Evolutionary conservation across 2,113 vertebrate genomes (phyloP).

Genomic region (Ceyx margarethae): DNA sequence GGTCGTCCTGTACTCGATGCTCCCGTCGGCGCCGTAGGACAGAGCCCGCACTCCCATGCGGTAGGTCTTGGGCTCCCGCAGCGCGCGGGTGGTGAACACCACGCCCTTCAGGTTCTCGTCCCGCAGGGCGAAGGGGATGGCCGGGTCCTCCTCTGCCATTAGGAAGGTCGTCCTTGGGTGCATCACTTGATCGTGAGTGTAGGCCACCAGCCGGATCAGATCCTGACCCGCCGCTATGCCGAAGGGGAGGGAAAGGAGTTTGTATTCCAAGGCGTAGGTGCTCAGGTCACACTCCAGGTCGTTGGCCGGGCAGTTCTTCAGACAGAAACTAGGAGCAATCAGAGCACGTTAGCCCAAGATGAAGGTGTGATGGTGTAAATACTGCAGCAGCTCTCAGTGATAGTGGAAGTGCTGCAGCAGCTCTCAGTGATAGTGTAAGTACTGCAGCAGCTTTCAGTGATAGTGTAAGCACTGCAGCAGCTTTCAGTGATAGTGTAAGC

Average conservation of each 20-base stretch:
- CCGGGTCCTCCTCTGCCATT: constrained; percentile 80
- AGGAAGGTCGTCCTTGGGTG: constrained; percentile 92
- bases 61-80: constrained; percentile 87
- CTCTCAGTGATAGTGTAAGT: neutral
- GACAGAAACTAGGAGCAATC: constrained; percentile 83
- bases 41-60: constrained; percentile 91
- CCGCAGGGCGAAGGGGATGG: constrained; percentile 87
- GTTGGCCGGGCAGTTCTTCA: constrained; percentile 90
- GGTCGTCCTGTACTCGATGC: constrained; percentile 92
- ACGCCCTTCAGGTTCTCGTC: constrained; percentile 95
- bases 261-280: constrained; percentile 94
- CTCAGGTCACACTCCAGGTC: constrained; percentile 92
- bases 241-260: constrained; percentile 92
- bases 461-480: neutral
- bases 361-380: neutral
- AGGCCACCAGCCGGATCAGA: constrained; percentile 93
- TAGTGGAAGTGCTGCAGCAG: no score
- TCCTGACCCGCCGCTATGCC: constrained; percentile 95
- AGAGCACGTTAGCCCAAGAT: neutral
- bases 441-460: neutral
- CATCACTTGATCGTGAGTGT: constrained; percentile 92
- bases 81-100: constrained; percentile 83
- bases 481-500: neutral
- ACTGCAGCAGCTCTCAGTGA: neutral
- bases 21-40: constrained; percentile 83